Conservation (phyloP, 2,888 invertebrate species). For the Eutolmus rufibarbis region DNA sequence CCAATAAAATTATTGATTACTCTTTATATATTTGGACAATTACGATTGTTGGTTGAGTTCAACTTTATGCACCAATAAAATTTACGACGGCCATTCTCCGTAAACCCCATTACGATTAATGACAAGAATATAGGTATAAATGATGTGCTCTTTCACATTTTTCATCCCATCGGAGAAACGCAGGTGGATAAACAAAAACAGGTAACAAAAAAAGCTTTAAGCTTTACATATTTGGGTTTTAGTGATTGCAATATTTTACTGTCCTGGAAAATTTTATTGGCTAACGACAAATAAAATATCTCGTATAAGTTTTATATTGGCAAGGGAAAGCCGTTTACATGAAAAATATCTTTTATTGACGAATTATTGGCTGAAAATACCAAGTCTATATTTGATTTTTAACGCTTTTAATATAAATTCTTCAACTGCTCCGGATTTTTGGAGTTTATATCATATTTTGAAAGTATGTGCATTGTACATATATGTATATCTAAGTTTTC, state of each 20-base stretch:
- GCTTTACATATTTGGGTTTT: neutral
- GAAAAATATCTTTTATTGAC: neutral
- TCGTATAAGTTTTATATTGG: neutral
- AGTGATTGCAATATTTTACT: neutral
- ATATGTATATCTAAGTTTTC: too few species aligned
- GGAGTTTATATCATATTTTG: too few species aligned
- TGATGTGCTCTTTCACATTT: neutral
- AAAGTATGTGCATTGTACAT: too few species aligned
- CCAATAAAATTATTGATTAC: too few species aligned
- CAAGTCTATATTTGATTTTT: too few species aligned
- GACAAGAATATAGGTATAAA: neutral
- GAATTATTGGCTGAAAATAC: too few species aligned
- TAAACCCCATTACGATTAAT: neutral
- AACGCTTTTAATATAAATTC: too few species aligned
- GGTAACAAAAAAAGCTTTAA: neutral
- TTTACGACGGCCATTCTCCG: neutral
- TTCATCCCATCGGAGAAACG: neutral
- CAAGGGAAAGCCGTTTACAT: neutral
- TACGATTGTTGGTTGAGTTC: neutral
- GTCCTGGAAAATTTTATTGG: neutral
- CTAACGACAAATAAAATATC: too few species aligned
- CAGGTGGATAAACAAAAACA: neutral
- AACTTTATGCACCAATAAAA: neutral
- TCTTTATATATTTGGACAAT: neutral
- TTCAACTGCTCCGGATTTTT: too few species aligned